Percentiles rank a stretch among this genome's conserved stretches.
Evolutionary conservation across 2,797 vertebrate species (phyloP).

Genomic region (Champsocephalus esox): DNA sequence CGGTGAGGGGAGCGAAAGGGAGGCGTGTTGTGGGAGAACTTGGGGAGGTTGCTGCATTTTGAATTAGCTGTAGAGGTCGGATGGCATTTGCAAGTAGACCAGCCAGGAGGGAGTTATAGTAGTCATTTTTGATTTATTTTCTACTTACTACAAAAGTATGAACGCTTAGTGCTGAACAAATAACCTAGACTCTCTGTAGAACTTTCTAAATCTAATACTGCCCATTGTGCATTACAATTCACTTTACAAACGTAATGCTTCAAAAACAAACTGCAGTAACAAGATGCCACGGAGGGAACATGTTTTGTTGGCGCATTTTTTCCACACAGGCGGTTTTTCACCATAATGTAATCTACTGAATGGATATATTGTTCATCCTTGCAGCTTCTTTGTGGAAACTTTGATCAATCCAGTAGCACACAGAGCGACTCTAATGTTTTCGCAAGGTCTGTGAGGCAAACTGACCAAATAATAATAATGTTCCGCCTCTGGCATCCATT

Average conservation of each 20-base stretch:
- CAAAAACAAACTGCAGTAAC: not conserved
- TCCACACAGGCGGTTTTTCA: not conserved
- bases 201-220: too few species aligned
- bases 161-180: too few species aligned
- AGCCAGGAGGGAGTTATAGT: too few species aligned
- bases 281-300: not conserved
- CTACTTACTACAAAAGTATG: too few species aligned
- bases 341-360: not conserved
- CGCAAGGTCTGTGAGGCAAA: slow-evolving; percentile 53
- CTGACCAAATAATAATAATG: slow-evolving; percentile 2
- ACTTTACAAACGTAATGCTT: not conserved
- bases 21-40: too few species aligned
- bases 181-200: too few species aligned
- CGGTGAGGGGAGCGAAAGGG: too few species aligned
- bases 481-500: not conserved
- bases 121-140: too few species aligned
- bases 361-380: not conserved
- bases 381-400: slow-evolving; percentile 42
- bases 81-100: too few species aligned
- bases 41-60: too few species aligned
- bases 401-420: slow-evolving; percentile 27
- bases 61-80: too few species aligned
- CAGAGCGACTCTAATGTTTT: slow-evolving; percentile 56
- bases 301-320: not conserved
- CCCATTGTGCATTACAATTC: not conserved